phyloP scores from a whole-genome alignment of 1,140 invertebrate genomes.

The Bemisia tabaci region DNA sequence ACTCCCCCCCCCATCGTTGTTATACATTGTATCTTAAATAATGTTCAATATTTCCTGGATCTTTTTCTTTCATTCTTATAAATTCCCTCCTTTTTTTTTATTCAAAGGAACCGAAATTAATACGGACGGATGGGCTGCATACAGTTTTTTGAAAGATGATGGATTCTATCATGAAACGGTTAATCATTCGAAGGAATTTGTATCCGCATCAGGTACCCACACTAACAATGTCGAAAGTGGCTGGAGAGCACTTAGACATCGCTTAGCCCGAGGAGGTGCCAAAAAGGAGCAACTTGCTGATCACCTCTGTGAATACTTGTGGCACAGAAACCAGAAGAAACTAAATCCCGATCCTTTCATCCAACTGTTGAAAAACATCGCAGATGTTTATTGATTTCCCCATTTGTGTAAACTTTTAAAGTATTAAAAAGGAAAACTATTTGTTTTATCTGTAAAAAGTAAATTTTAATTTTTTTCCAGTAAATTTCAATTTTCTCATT shows the following conservation, averaged over 20 bases:
- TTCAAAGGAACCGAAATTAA: neutral
- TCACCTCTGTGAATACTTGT: constrained; percentile 4
- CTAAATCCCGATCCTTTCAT: neutral
- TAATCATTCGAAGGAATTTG: constrained; percentile 1
- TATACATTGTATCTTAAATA: no score
- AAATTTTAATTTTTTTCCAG: no score
- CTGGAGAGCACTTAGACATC: neutral
- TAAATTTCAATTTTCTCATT: no score
- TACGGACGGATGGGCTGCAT: neutral
- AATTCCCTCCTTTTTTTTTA: no score
- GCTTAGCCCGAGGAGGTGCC: neutral
- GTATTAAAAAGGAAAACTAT: no score
- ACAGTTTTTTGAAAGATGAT: neutral
- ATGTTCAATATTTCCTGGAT: no score
- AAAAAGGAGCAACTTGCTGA: constrained; percentile 3
- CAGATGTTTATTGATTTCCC: no score
- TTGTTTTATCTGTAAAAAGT: no score
- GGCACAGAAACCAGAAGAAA: neutral
- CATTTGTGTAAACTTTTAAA: no score
- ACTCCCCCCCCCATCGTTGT: no score
- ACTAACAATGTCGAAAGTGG: neutral
- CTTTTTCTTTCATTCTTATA: no score
- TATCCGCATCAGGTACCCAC: neutral
- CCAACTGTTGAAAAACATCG: neutral
- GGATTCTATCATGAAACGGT: neutral